phyloP scores from a whole-genome alignment of 2,113 vertebrate species.

The Mobula birostris region DNA sequence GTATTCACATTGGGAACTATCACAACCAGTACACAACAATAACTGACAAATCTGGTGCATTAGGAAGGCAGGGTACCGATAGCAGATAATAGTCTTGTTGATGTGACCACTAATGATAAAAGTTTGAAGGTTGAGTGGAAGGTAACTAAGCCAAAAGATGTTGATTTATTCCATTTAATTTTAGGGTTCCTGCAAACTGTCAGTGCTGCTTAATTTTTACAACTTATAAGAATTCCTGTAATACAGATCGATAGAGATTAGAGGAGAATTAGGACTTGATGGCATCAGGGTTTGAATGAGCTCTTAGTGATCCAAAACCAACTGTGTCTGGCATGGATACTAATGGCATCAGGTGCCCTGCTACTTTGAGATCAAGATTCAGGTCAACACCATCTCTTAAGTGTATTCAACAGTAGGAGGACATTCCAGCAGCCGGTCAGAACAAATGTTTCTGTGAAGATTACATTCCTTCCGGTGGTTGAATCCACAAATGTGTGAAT shows the following conservation, averaged over 20 bases:
- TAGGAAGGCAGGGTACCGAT: not conserved
- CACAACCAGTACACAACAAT: not conserved
- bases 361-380: too few species aligned
- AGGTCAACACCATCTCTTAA: too few species aligned
- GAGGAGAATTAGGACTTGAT: too few species aligned
- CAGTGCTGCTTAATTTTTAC: not conserved
- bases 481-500: too few species aligned
- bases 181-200: not conserved
- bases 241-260: not conserved
- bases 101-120: not conserved
- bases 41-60: not conserved
- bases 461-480: too few species aligned
- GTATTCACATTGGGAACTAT: not conserved
- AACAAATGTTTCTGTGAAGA: too few species aligned
- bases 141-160: not conserved
- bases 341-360: too few species aligned
- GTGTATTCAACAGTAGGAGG: too few species aligned
- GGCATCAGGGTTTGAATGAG: too few species aligned
- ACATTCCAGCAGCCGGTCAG: too few species aligned
- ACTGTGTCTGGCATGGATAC: too few species aligned
- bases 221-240: not conserved
- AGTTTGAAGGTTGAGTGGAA: not conserved
- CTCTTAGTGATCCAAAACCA: too few species aligned
- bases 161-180: not conserved
- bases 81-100: not conserved